Evolutionary conservation across 1,140 invertebrate species (phyloP).

Genomic region (Cataglyphis hispanica): DNA sequence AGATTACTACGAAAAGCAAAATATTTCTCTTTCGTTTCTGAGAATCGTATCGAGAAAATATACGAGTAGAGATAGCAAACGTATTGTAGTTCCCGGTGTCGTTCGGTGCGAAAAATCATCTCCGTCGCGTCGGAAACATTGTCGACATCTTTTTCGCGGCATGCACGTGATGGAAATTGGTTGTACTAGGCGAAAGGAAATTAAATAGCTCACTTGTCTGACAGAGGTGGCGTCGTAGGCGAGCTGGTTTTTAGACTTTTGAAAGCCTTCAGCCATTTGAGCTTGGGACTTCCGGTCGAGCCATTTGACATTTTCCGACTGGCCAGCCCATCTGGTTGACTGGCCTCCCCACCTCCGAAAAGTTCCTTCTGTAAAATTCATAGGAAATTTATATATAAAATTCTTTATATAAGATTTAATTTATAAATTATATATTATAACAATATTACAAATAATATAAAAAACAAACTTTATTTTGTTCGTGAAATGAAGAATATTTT

Average conservation of each 20-base stretch:
- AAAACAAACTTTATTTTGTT: not conserved
- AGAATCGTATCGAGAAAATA: not conserved
- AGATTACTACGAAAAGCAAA: slow-evolving; percentile 4
- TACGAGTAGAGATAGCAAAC: not conserved
- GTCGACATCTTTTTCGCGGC: slow-evolving; percentile 31
- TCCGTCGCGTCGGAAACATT: slow-evolving; percentile 43
- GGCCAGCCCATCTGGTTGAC: slow-evolving; percentile 87
- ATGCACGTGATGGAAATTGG: slow-evolving; percentile 42
- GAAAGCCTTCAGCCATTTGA: slow-evolving; percentile 99
- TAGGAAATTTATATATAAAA: not conserved
- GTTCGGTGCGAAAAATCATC: slow-evolving; percentile 4
- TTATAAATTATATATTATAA: not conserved
- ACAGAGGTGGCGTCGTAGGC: slow-evolving; percentile 86
- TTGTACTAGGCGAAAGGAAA: slow-evolving; percentile 35
- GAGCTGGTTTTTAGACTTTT: slow-evolving; percentile 95
- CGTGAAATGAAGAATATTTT: not conserved
- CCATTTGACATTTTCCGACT: slow-evolving; percentile 95
- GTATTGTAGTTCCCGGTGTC: not conserved
- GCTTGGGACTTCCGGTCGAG: slow-evolving; percentile 96
- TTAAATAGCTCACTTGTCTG: slow-evolving; percentile 87
- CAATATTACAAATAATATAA: not conserved
- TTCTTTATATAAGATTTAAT: not conserved
- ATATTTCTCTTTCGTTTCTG: slow-evolving; percentile 23
- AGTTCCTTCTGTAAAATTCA: slow-evolving; percentile 93
- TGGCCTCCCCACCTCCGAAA: slow-evolving; percentile 91